Evolutionary conservation across 2,888 invertebrate species (phyloP).

Genomic region (Tanypteryx hageni): DNA sequence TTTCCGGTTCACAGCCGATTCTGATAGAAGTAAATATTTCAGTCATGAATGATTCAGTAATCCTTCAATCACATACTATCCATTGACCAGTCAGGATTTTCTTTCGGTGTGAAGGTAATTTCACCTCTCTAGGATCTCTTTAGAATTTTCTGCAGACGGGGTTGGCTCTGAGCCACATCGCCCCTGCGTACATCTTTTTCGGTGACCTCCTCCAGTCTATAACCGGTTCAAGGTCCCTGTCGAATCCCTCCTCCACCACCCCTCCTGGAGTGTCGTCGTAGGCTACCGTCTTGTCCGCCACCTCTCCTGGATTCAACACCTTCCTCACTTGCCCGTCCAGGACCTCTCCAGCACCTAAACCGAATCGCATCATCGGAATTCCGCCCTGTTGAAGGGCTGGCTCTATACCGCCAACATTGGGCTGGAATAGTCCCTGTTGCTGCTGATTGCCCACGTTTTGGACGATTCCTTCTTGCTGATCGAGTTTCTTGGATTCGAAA

Average conservation of each 20-base stretch:
- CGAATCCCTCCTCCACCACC: conserved; percentile 88
- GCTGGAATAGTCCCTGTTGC: neutral
- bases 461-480: conserved; percentile 66
- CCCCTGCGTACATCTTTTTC: conserved; percentile 85
- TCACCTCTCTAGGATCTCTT: conserved; percentile 64
- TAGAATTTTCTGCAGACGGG: conserved; percentile 82
- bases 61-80: too few species aligned
- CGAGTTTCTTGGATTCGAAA: conserved; percentile 7
- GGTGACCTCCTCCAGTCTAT: conserved; percentile 86
- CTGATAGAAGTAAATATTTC: too few species aligned
- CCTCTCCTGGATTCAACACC: conserved; percentile 6
- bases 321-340: neutral
- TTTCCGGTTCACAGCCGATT: too few species aligned
- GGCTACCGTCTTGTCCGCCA: conserved; percentile 71
- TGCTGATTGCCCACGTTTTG: conserved; percentile 26
- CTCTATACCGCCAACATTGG: conserved; percentile 25
- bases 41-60: too few species aligned
- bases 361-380: neutral
- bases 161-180: conserved; percentile 82
- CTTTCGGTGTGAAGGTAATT: too few species aligned
- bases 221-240: conserved; percentile 86
- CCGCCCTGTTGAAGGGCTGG: neutral
- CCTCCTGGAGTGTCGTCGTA: conserved; percentile 89
- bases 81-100: too few species aligned
- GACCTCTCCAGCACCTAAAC: neutral